Percentiles rank a stretch among this genome's conserved stretches.
Conservation (phyloP, 1,140 invertebrate genomes). For the Lepidurus packardi region DNA sequence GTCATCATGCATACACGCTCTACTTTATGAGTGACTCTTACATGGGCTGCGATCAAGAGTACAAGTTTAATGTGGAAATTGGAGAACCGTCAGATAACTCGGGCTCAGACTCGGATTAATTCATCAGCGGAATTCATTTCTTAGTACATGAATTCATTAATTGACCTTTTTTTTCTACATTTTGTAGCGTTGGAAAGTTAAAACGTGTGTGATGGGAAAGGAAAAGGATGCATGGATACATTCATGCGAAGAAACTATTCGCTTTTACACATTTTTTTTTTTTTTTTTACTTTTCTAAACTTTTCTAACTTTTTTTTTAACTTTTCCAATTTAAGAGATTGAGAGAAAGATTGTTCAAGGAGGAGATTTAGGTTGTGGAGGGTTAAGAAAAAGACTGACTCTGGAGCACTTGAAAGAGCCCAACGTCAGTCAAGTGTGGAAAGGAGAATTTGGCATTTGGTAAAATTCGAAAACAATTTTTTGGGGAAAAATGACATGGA, state of each 20-base stretch:
- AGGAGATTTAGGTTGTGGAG: not conserved
- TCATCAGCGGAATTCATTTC: not conserved
- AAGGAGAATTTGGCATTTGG: not conserved
- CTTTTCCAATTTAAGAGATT: too few relatives aligned
- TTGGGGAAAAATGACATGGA: not conserved
- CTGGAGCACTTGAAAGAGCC: not conserved
- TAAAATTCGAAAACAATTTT: not conserved
- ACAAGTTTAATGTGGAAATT: constrained; percentile 77
- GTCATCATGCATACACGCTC: constrained; percentile 83
- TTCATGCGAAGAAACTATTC: not conserved
- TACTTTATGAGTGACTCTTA: constrained; percentile 99
- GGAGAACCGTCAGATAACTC: constrained; percentile 46
- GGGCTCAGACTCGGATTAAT: constrained; percentile 37
- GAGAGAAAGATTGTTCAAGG: not conserved
- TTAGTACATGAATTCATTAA: not conserved
- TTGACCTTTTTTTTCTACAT: constrained; percentile 13
- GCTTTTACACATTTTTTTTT: not conserved
- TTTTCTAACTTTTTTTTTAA: not conserved
- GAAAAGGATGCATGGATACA: not conserved
- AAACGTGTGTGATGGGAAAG: not conserved
- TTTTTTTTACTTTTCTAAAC: too few relatives aligned
- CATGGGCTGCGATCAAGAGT: constrained; percentile 96
- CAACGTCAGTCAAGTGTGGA: not conserved
- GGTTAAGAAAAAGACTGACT: not conserved
- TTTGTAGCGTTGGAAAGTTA: not conserved